phyloP scores from a whole-genome alignment of 2,797 vertebrate genomes.

The Antrozous pallidus region DNA sequence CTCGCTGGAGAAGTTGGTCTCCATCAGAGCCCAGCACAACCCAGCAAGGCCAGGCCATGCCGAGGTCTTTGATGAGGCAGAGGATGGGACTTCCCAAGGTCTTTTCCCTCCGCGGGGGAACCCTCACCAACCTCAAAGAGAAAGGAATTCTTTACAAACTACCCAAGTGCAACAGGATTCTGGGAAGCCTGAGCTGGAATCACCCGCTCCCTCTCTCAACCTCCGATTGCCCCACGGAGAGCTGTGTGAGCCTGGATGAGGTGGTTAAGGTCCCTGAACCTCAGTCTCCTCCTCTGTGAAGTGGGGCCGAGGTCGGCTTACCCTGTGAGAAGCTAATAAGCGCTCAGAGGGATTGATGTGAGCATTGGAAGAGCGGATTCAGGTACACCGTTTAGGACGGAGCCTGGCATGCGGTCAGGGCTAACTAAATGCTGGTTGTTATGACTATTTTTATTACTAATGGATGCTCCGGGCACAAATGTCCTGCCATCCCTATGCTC shows the following conservation, averaged over 20 bases:
- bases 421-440: neutral
- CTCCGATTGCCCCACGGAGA: neutral
- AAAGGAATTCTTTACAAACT: neutral
- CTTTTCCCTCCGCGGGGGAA: neutral
- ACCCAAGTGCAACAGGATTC: neutral
- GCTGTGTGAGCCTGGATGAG: neutral
- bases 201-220: neutral
- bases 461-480: neutral
- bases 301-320: neutral
- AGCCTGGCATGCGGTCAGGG: neutral
- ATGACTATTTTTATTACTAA: neutral
- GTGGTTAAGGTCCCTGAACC: neutral
- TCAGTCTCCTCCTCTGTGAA: neutral
- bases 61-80: neutral
- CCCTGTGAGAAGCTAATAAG: neutral
- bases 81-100: neutral
- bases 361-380: neutral
- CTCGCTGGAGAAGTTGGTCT: neutral
- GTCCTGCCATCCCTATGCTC: neutral
- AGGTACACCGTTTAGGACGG: neutral
- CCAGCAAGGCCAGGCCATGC: neutral
- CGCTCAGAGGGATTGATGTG: fast-evolving
- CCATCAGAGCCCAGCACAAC: neutral
- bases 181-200: neutral
- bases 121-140: neutral